phyloP scores from a whole-genome alignment of 2,888 invertebrate species.

The Sphinx pinastri region DNA sequence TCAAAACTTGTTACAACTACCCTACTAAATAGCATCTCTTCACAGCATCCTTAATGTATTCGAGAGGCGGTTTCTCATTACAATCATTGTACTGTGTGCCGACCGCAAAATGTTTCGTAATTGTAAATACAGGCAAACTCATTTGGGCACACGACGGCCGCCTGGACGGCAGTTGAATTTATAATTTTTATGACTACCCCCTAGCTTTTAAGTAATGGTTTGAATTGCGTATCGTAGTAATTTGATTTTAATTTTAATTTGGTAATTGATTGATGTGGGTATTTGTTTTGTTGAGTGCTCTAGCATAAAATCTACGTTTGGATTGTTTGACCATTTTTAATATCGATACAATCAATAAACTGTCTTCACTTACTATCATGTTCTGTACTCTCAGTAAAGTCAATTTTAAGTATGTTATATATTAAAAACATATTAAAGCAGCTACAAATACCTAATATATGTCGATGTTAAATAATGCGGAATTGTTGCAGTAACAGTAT shows the following conservation, averaged over 20 bases:
- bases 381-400: too few relatives aligned
- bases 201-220: conserved; percentile 22
- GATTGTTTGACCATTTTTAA: background rate
- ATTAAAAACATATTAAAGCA: too few relatives aligned
- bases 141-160: conserved; percentile 63
- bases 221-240: conserved; percentile 22
- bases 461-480: background rate
- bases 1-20: background rate
- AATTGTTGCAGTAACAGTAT: conserved; percentile 88
- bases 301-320: background rate
- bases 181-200: conserved; percentile 52
- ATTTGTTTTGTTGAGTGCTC: background rate
- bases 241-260: conserved; percentile 23
- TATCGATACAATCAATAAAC: too few relatives aligned
- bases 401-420: too few relatives aligned
- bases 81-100: conserved; percentile 49
- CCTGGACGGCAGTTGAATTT: conserved; percentile 57
- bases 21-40: background rate
- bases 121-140: conserved; percentile 68
- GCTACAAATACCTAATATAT: too few relatives aligned
- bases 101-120: conserved; percentile 48
- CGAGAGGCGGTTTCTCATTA: conserved; percentile 55
- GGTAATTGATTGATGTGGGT: background rate
- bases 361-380: too few relatives aligned
- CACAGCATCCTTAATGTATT: conserved; percentile 56